Percentiles rank a stretch among this genome's conserved stretches.
These are phyloP conservation scores for Sphaerophoria rueppellii DNA, from an alignment of 2,888 invertebrate genomes.

Conservation along the genomic window DNA sequence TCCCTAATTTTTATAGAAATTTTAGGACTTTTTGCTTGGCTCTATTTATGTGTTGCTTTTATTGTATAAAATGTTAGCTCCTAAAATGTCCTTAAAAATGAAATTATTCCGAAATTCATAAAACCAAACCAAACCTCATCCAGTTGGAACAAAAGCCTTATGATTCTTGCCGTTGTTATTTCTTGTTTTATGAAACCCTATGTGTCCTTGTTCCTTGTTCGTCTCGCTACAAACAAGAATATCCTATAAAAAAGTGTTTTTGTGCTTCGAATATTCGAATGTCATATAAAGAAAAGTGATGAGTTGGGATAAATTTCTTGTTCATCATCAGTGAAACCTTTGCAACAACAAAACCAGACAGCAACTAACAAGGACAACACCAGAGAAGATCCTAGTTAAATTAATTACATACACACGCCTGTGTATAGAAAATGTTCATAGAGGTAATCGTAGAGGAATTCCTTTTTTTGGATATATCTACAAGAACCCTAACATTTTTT, in stretches of 20 bases:
- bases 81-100: background rate
- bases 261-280: background rate
- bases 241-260: background rate
- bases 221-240: background rate
- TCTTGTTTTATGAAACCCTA: constrained; percentile 14
- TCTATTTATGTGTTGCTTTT: constrained; percentile 7
- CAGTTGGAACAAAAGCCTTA: constrained; percentile 1
- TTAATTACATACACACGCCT: constrained; percentile 55
- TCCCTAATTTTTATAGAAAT: constrained; percentile 19
- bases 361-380: constrained; percentile 20
- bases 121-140: constrained; percentile 12
- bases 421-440: background rate
- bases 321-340: constrained; percentile 41
- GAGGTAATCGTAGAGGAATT: constrained; percentile 8
- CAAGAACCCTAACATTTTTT: constrained; percentile 1
- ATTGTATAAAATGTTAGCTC: background rate
- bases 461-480: background rate
- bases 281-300: constrained; percentile 62
- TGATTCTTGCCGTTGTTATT: background rate
- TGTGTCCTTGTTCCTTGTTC: background rate
- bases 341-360: background rate
- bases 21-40: constrained; percentile 4
- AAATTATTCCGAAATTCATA: constrained; percentile 7
- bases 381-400: constrained; percentile 38
- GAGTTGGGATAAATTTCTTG: constrained; percentile 48